Evolutionary conservation across 2,113 vertebrate genomes (phyloP), one percentile per base, ranked within the genome.

Genomic region (Periophthalmodon schlosseri): DNA sequence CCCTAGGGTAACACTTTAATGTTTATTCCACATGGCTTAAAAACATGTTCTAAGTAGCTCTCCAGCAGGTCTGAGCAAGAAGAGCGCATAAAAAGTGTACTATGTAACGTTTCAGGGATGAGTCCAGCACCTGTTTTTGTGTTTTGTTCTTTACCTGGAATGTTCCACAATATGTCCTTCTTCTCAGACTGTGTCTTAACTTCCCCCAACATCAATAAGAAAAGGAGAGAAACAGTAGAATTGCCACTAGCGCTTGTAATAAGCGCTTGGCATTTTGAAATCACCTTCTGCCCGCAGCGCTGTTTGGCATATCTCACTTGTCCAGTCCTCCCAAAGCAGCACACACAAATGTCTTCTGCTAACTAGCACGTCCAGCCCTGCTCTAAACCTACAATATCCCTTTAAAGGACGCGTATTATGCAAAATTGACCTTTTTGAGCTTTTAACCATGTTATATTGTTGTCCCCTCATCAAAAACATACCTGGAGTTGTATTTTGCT

Each of bases 1-100:
- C 98, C 69, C 94, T 99, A 0, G 98, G 97, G 98, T 98, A 90
- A 95, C 95, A 90, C 33, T 61, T 58, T 14, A 4, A 6, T n/a
- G 14, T 49, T 13, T 44, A 44, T 44, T 44, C 10, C 39, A 44
- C 39, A 44, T 44, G 39, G 10, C 39, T 44, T 52, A 20, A 52
- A 18, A 52, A 28, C 28, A 52, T 52, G 50, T 18, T 52, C 2
- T 6, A 20, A 52, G 50, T 52, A 5, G 28, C 28, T 28, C 50
- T 52, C 1, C 13, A 52, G 15, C 5, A 50, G 49, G 49, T 18
- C 49, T 18, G 15, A 52, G 18, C 15, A 20, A 52, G 15, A 50
- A 0, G 49, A 50, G 7, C 3, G 4, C 1, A 2, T 52, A 44
- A 44, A 39, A 44, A 10, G 10, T 44, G 9, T 11, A 44, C 39